phyloP scores from a whole-genome alignment of 2,797 vertebrate species.

The Rhinella marina region DNA sequence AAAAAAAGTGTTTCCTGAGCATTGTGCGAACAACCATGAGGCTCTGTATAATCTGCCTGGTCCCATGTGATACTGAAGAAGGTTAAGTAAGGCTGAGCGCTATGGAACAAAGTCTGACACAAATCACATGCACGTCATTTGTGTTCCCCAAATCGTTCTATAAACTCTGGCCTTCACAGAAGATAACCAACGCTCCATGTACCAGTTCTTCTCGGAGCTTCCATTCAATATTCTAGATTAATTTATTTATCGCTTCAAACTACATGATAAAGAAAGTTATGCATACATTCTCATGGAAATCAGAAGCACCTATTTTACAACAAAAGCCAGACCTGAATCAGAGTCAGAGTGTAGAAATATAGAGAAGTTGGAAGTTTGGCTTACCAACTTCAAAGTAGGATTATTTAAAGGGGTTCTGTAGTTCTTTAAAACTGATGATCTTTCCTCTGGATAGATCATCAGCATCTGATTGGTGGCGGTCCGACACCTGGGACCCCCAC shows the following conservation, averaged over 20 bases:
- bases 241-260: no score
- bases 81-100: conserved; percentile 47
- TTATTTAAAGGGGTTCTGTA: no score
- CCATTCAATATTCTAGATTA: not conserved
- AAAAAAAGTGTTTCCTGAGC: conserved; percentile 21
- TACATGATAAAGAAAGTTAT: no score
- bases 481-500: no score
- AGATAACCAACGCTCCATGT: not conserved
- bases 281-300: no score
- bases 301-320: not conserved
- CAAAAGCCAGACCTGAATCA: not conserved
- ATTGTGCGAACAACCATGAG: conserved; percentile 21
- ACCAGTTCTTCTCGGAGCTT: not conserved
- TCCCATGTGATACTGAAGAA: conserved; percentile 17
- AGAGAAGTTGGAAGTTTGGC: no score
- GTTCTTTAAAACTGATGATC: no score
- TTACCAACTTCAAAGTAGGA: no score
- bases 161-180: not conserved
- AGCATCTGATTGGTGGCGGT: no score
- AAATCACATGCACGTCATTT: not conserved
- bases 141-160: not conserved
- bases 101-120: conserved; percentile 64
- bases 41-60: not conserved
- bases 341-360: no score
- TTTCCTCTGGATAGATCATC: no score